Conservation (phyloP, 2,888 invertebrate species). For the Ypsolopha scabrella region DNA sequence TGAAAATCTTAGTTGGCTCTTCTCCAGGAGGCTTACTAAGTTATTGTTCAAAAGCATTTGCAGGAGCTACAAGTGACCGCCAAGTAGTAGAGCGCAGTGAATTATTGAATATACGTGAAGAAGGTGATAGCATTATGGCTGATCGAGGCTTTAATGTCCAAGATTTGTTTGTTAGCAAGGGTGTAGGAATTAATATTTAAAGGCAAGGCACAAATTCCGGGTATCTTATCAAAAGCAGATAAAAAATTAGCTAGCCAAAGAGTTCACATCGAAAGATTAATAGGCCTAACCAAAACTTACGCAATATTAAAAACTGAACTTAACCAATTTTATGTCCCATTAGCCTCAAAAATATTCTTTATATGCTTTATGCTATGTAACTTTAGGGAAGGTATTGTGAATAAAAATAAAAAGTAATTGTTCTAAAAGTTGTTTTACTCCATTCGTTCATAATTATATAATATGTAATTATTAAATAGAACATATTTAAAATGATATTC, state of each 20-base stretch:
- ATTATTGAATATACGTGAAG: background rate
- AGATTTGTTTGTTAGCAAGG: conserved; percentile 6
- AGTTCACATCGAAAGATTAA: too few relatives aligned
- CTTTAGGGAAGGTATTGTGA: conserved; percentile 6
- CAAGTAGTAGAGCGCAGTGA: conserved; percentile 1
- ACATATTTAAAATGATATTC: background rate
- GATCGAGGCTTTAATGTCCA: conserved; percentile 7
- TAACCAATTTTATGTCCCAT: conserved; percentile 4
- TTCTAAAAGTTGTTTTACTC: background rate
- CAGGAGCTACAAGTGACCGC: conserved; percentile 3
- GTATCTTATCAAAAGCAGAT: conserved; percentile 3
- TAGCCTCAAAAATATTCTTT: conserved; percentile 5
- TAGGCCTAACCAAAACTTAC: conserved; percentile 6
- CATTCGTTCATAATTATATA: background rate
- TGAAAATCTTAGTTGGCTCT: conserved; percentile 4
- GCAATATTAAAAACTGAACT: conserved; percentile 3
- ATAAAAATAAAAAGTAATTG: background rate
- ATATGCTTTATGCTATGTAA: conserved; percentile 4
- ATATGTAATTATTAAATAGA: background rate
- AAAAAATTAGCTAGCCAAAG: conserved; percentile 17
- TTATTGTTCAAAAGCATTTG: conserved; percentile 6
- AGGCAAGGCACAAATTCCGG: conserved; percentile 6
- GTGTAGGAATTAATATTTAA: conserved; percentile 4
- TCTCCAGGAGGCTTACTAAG: conserved; percentile 4
- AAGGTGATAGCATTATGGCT: conserved; percentile 7